Conservation (phyloP, 2,797 vertebrate genomes). For the Acanthurus leucopareius region DNA sequence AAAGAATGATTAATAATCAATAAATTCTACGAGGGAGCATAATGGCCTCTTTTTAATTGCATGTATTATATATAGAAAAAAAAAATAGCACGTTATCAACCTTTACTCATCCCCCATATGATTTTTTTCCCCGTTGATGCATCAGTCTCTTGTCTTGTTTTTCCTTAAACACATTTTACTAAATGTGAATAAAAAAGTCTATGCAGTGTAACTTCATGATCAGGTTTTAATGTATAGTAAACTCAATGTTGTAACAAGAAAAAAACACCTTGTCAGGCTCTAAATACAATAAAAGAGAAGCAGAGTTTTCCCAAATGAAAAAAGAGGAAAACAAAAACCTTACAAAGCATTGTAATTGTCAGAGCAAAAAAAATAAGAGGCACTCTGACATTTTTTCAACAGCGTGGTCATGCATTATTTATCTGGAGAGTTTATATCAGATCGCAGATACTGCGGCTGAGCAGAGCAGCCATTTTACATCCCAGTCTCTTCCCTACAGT, state of each 20-base stretch:
- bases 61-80: conserved; percentile 21
- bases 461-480: conserved; percentile 82
- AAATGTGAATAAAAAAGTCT: not conserved
- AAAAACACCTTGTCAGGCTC: conserved; percentile 40
- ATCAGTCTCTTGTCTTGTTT: conserved; percentile 10
- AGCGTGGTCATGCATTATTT: conserved; percentile 77
- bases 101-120: conserved; percentile 11
- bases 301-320: conserved; percentile 50
- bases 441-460: conserved; percentile 75
- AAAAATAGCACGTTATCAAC: not conserved
- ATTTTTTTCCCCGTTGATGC: conserved; percentile 14
- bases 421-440: conserved; percentile 81
- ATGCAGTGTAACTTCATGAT: conserved; percentile 3
- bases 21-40: not conserved
- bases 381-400: conserved; percentile 73
- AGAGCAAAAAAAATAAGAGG: conserved; percentile 73
- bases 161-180: conserved; percentile 12
- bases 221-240: conserved; percentile 24
- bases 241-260: conserved; percentile 24
- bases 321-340: conserved; percentile 67
- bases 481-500: conserved; percentile 65
- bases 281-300: conserved; percentile 52
- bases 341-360: conserved; percentile 74
- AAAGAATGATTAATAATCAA: not conserved
- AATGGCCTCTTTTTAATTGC: not conserved